Percentiles rank a stretch among this genome's conserved stretches.
These are phyloP conservation scores for Electrophaes corylata DNA, from an alignment of 2,888 invertebrate genomes.

Conservation along the genomic window DNA sequence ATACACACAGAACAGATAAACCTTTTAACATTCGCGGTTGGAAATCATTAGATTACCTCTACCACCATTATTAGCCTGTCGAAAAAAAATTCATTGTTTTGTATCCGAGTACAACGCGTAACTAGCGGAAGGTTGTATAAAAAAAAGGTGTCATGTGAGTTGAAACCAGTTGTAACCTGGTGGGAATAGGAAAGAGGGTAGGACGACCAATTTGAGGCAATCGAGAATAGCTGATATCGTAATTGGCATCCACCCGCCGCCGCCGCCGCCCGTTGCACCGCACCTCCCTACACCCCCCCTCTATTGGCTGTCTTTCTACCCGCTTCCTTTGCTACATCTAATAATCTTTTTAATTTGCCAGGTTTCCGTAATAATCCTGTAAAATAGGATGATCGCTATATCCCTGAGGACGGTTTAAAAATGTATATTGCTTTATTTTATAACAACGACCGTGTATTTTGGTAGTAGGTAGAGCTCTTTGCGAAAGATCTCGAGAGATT, in stretches of 20 bases:
- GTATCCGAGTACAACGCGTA: no score
- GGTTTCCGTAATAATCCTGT: conserved; percentile 13
- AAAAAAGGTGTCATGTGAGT: background rate
- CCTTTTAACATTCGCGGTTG: no score
- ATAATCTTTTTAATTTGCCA: conserved; percentile 28
- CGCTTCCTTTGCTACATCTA: conserved; percentile 21
- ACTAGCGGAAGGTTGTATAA: no score
- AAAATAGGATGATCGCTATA: conserved; percentile 17
- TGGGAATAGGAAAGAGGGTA: conserved; percentile 34
- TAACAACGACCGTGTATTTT: background rate
- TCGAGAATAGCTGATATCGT: conserved; percentile 51
- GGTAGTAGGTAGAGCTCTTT: background rate
- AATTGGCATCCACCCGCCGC: conserved; percentile 40
- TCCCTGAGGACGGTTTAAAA: background rate
- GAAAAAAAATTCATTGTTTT: no score
- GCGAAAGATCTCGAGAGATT: background rate
- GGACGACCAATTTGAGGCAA: conserved; percentile 42
- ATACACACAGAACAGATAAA: no score
- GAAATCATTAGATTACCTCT: no score
- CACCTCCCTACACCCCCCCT: conserved; percentile 17
- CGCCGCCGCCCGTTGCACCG: conserved; percentile 29
- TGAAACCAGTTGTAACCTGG: conserved; percentile 15
- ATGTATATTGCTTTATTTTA: conserved; percentile 1
- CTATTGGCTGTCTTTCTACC: conserved; percentile 25
- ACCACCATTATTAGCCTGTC: no score